Conservation (phyloP, 2,888 invertebrate genomes). For the Drosophila kambysellisi region DNA sequence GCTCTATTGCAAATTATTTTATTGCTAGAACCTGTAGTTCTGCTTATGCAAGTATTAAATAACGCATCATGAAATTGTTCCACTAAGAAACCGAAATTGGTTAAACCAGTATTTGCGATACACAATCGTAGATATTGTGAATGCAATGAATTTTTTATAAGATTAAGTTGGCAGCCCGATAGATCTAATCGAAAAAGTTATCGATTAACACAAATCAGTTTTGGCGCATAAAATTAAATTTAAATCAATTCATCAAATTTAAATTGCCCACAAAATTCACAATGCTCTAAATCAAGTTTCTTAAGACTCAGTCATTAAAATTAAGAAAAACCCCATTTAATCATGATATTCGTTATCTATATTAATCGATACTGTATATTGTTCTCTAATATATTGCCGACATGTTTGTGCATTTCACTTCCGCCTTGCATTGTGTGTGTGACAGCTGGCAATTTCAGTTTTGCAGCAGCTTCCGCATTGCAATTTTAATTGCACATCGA, state of each 20-base stretch:
- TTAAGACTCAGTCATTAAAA: background rate
- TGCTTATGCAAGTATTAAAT: background rate
- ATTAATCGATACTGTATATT: background rate
- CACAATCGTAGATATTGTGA: background rate
- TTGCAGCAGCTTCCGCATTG: slow-evolving; percentile 48
- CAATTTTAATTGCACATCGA: slow-evolving; percentile 20
- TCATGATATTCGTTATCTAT: background rate
- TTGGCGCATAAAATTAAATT: slow-evolving; percentile 3
- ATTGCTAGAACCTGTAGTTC: background rate
- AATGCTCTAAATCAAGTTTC: background rate
- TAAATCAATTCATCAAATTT: background rate
- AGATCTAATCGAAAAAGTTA: background rate
- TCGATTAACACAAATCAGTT: background rate
- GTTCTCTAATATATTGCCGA: slow-evolving; percentile 17
- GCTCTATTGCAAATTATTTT: background rate
- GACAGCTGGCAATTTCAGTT: slow-evolving; percentile 24
- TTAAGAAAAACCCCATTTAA: background rate
- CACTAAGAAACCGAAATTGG: background rate
- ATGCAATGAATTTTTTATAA: background rate
- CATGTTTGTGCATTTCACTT: slow-evolving; percentile 30
- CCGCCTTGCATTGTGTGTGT: slow-evolving; percentile 26
- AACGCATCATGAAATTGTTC: too few species aligned
- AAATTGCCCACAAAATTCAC: too few species aligned
- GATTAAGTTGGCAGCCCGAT: slow-evolving; percentile 11
- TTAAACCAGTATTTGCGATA: slow-evolving; percentile 4